phyloP scores from a whole-genome alignment of 1,140 invertebrate species.

The Bombus waltoni region DNA sequence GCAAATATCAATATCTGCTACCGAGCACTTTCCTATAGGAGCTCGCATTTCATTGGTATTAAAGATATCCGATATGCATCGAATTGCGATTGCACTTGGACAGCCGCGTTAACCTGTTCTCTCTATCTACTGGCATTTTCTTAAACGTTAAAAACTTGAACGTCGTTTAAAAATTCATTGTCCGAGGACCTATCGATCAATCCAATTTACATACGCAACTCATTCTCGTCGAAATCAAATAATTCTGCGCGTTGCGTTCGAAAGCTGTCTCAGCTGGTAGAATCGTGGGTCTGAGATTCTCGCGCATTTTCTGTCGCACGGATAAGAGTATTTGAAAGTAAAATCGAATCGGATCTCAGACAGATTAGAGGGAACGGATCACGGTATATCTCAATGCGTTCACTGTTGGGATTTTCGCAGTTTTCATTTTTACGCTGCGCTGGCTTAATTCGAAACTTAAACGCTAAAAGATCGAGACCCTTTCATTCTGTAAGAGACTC shows the following conservation, averaged over 20 bases:
- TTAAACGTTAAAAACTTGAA: no score
- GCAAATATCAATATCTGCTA: conserved; percentile 40
- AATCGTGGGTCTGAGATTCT: no score
- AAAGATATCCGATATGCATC: neutral
- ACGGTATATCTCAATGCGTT: neutral
- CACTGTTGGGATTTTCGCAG: neutral
- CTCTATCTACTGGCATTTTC: no score
- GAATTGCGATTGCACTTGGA: neutral
- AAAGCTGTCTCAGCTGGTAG: neutral
- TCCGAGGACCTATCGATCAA: no score
- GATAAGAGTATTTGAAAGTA: no score
- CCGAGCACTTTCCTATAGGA: neutral
- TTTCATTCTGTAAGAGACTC: neutral
- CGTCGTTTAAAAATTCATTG: no score
- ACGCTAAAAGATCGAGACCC: neutral
- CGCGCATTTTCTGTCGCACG: no score
- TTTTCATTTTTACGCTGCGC: neutral
- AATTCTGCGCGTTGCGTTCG: neutral
- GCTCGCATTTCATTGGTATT: neutral
- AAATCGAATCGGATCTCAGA: neutral
- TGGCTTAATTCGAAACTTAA: neutral
- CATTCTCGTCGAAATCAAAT: neutral
- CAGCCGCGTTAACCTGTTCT: neutral
- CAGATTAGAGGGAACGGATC: no score
- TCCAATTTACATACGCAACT: no score